These are phyloP conservation scores for Parelbella ahira DNA, from an alignment of 2,888 invertebrate species.

Conservation along the genomic window DNA sequence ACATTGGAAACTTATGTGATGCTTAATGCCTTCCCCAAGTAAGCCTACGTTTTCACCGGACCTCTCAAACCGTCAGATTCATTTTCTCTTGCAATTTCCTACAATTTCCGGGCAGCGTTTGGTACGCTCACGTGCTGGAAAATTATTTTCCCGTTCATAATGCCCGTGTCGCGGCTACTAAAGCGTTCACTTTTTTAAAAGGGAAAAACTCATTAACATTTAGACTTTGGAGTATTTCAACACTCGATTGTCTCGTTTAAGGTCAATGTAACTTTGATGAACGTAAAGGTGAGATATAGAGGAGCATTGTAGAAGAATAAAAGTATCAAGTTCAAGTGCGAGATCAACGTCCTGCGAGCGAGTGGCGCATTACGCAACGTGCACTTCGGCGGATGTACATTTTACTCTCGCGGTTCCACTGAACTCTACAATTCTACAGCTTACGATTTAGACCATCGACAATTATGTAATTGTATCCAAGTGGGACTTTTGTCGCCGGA, in stretches of 20 bases:
- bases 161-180: slow-evolving; percentile 34
- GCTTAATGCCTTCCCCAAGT: slow-evolving; percentile 31
- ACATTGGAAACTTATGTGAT: slow-evolving; percentile 18
- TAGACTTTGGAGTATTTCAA: too few relatives aligned
- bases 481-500: too few relatives aligned
- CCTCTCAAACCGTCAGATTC: slow-evolving; percentile 71
- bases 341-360: slow-evolving; percentile 65
- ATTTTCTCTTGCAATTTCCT: slow-evolving; percentile 80
- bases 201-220: too few relatives aligned
- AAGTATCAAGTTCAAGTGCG: slow-evolving; percentile 42
- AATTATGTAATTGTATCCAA: too few relatives aligned
- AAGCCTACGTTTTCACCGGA: slow-evolving; percentile 44
- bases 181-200: not conserved
- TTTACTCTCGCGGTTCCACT: slow-evolving; percentile 40
- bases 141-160: slow-evolving; percentile 62
- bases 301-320: slow-evolving; percentile 15
- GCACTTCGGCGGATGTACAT: slow-evolving; percentile 45
- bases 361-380: slow-evolving; percentile 51
- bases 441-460: too few relatives aligned
- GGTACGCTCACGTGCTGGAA: slow-evolving; percentile 64
- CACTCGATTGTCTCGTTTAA: too few relatives aligned
- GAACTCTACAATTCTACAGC: too few relatives aligned
- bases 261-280: slow-evolving; percentile 5
- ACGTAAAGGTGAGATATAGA: not conserved
- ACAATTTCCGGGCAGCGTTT: slow-evolving; percentile 77